Evolutionary conservation across 2,113 vertebrate species (phyloP).

Genomic region (Clarias gariepinus): DNA sequence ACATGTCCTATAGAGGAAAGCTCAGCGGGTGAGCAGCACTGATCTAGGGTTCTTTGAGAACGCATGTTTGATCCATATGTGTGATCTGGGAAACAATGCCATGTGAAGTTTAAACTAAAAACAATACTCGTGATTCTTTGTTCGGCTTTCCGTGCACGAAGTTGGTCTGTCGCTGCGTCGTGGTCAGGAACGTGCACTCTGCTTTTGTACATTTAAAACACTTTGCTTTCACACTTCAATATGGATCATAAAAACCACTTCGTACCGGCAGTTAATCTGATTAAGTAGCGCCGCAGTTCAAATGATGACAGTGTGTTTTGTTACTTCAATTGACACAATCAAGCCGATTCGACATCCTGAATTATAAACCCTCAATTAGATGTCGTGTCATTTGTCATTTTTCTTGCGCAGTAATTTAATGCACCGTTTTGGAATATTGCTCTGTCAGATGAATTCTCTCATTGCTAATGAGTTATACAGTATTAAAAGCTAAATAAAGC

Average conservation of each 20-base stretch:
- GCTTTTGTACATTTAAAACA: background rate
- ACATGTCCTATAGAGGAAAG: background rate
- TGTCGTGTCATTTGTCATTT: background rate
- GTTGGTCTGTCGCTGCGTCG: background rate
- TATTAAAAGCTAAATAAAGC: background rate
- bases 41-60: background rate
- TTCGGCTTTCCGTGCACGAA: background rate
- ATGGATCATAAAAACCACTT: slow-evolving; percentile 21
- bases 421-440: slow-evolving; percentile 1
- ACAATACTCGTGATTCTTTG: background rate
- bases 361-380: slow-evolving; percentile 31
- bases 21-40: background rate
- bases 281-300: slow-evolving; percentile 1
- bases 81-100: background rate
- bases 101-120: background rate
- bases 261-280: slow-evolving; percentile 17
- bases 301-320: background rate
- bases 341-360: slow-evolving; percentile 22
- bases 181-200: background rate
- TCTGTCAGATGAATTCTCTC: background rate
- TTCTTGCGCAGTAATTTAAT: background rate
- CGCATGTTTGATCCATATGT: slow-evolving; percentile 13
- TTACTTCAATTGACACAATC: slow-evolving; percentile 27
- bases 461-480: background rate
- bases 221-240: background rate